Evolutionary conservation across 2,888 invertebrate species (phyloP).

Genomic region (Chrysodeixis includens): DNA sequence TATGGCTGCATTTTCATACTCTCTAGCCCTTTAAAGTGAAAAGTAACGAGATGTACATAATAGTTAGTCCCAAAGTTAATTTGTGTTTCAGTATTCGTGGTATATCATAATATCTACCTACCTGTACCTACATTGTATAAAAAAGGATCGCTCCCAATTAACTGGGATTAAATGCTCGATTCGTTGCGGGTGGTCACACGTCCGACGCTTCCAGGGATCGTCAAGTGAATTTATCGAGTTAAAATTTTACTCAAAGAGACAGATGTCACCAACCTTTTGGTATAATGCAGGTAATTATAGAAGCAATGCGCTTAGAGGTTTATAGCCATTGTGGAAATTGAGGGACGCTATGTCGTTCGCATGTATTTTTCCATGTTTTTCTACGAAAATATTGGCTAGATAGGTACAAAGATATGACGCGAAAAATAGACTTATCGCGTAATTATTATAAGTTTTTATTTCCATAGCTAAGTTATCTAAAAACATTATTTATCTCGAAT

Average conservation of each 20-base stretch:
- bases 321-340: too few species aligned
- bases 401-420: slow-evolving; percentile 60
- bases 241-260: background rate
- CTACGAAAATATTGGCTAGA: slow-evolving; percentile 38
- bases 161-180: background rate
- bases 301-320: too few species aligned
- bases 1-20: too few species aligned
- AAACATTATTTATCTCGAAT: slow-evolving; percentile 81
- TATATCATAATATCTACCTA: background rate
- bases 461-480: slow-evolving; percentile 78
- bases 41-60: too few species aligned
- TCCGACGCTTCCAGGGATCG: background rate
- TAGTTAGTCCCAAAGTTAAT: too few species aligned
- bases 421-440: slow-evolving; percentile 70
- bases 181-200: background rate
- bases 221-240: background rate
- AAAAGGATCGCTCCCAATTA: background rate
- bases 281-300: too few species aligned
- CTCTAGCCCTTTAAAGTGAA: too few species aligned
- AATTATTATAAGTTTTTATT: slow-evolving; percentile 72
- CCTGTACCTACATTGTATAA: background rate
- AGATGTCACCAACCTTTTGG: background rate
- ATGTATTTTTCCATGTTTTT: slow-evolving; percentile 19
- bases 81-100: too few species aligned
- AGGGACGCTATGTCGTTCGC: too few species aligned